Base-by-base conservation (phyloP, 2,888 invertebrate genomes). In the Altica lythri region DNA sequence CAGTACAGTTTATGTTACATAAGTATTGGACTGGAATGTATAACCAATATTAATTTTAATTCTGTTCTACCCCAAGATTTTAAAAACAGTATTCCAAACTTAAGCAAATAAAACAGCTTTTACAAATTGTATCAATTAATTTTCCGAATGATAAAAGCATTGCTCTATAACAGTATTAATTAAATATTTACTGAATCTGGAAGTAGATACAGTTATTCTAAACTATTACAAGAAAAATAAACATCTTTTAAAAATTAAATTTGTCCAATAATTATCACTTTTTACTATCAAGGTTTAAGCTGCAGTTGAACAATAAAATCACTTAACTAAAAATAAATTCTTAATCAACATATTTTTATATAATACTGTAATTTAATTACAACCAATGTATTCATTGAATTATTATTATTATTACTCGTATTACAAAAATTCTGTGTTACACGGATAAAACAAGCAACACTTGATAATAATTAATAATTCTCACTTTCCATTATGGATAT, bases 191-290 rank as follows among this genome's bases (percentile, higher is more conserved):
- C 16, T n/a, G 16, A 40, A 49, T 40, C 49, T 40, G 40, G 49
- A 19, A 42, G 40, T 49, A 49, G 22, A 56, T 29, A n/a, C n/a
- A 25, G 8, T 22, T 12, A 6, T 38, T 18, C 40, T 40, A 55
- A 53, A 44, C 47, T 56, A 53, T 55, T 40, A 55, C 55, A 43
- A 55, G 34, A 45, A 55, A 53, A 32, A 48, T 30, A 40, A 49
- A 18, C 4, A 32, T 18, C 18, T 49, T 19, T 10, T 49, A 34
- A 49, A 22, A 40, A 27, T 19, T 40, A 22, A n/a, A 68, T 66
- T 73, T 70, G 75, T 76, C 75, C 76, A 76, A 76, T 76, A 75
- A 74, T 76, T 76, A 76, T 75, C 72, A 74, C 62, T 49, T 64
- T 53, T 64, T 53, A 66, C 62, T 63, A 67, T 69, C 71, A 73